Base-by-base conservation (phyloP, 2,888 invertebrate genomes). In the Drosophila lutescens region DNA sequence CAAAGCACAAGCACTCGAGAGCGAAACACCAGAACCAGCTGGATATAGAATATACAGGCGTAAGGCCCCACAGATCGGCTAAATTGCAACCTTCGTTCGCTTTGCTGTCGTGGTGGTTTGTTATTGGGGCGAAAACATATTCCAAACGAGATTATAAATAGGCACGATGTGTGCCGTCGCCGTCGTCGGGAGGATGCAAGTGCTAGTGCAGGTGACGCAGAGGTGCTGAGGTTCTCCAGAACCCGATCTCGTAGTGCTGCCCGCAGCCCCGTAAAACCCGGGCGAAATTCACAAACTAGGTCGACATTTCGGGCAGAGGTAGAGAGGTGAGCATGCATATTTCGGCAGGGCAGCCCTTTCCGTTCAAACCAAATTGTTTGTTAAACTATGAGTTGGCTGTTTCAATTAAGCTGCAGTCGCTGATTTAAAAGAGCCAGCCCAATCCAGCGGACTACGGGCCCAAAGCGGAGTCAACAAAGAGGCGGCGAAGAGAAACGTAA, bases 71-170 rank as follows among this genome's bases (percentile, higher is more conserved):
- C 8, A 13, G 12, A 40, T 12, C 40, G 15, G 10, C 26, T 49
- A 40, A 17, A 46, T 7, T 30, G 32, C 30, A 55, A 41, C 20
- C 49, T 23, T 50, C 34, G 30, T 15, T 40, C 32, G 32, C 30
- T 38, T 30, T 85, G 82, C 79, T 79, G 85, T 85, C 85, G 85
- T 85, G 85, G 85, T 85, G 78, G 62, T 86, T 87, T 85, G 78
- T 80, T 75, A 88, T 78, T 88, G 87, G 87, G 76, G 69, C 78
- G 68, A 77, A 58, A 76, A 61, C 51, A 68, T 9, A 32, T 30
- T 30, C 60, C 65, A 83, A 80, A 80, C 71, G 70, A 80, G 74
- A 84, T 84, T 88, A 80, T 76, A 86, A 88, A 81, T 79, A 85
- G 78, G 70, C 57, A 46, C 60, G 61, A 83, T 76, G 15, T 32